phyloP scores from a whole-genome alignment of 1,140 invertebrate genomes.

The Cyrtorhinus lividipennis region DNA sequence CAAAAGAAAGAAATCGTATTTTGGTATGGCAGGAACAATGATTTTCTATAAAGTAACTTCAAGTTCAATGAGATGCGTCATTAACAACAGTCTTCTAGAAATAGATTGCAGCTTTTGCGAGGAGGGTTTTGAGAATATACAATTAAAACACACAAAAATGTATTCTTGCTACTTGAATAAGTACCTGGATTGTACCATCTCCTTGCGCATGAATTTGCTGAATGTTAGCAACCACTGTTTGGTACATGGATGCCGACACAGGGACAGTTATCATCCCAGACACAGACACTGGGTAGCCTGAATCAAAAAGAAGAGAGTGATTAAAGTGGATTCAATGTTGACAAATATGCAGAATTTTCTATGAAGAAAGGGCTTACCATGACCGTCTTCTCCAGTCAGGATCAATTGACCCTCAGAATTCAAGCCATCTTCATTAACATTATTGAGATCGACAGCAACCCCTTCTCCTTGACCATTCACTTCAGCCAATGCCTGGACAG shows the following conservation, averaged over 20 bases:
- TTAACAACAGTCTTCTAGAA: no score
- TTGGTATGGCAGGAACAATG: no score
- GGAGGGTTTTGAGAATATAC: no score
- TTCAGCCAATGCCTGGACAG: conserved; percentile 56
- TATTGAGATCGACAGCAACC: conserved; percentile 72
- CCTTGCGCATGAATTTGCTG: conserved; percentile 58
- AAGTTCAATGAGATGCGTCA: no score
- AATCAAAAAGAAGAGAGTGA: no score
- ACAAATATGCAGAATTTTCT: no score
- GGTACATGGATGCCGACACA: conserved; percentile 88
- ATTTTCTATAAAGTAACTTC: no score
- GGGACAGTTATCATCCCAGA: conserved; percentile 92
- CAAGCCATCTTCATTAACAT: conserved; percentile 69
- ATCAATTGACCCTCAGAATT: conserved; percentile 89
- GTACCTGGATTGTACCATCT: conserved; percentile 60
- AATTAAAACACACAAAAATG: no score
- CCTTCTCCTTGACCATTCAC: conserved; percentile 48
- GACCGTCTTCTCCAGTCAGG: conserved; percentile 83
- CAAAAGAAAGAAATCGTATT: no score
- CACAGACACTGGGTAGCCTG: conserved; percentile 70
- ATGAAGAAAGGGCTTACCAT: conserved; percentile 44
- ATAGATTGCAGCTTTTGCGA: no score
- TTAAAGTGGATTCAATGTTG: no score
- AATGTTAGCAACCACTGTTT: conserved; percentile 87
- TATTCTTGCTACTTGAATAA: no score